phyloP scores from a whole-genome alignment of 2,888 invertebrate genomes.

The Sympetrum striolatum region DNA sequence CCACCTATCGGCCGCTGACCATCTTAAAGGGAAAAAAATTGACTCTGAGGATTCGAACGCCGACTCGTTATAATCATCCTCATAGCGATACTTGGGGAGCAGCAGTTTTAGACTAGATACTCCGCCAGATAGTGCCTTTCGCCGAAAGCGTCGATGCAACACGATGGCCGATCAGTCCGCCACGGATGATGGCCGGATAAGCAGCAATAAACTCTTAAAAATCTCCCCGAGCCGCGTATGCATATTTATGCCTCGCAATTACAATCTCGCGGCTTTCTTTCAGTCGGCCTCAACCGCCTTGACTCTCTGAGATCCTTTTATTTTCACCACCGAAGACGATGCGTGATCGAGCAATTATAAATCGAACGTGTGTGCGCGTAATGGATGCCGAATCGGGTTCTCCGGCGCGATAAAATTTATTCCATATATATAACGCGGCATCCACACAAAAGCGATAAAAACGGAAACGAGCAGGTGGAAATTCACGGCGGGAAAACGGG shows the following conservation, averaged over 20 bases:
- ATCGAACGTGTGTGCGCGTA: not conserved
- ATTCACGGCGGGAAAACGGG: not conserved
- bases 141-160: not conserved
- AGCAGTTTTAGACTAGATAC: not conserved
- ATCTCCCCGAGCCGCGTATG: constrained; percentile 19
- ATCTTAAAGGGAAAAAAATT: no score
- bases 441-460: not conserved
- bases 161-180: not conserved
- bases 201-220: not conserved
- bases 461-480: not conserved
- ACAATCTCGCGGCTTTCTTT: constrained; percentile 14
- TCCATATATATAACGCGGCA: not conserved
- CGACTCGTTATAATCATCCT: not conserved
- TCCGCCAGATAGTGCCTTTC: not conserved
- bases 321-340: not conserved
- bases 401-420: not conserved
- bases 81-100: not conserved
- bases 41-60: not conserved
- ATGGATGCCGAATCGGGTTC: not conserved
- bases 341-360: constrained; percentile 30
- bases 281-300: no score
- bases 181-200: not conserved
- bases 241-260: constrained; percentile 34
- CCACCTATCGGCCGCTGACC: no score
- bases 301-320: no score